Conservation (phyloP, 2,888 invertebrate species). For the Tenthredo mesomela region DNA sequence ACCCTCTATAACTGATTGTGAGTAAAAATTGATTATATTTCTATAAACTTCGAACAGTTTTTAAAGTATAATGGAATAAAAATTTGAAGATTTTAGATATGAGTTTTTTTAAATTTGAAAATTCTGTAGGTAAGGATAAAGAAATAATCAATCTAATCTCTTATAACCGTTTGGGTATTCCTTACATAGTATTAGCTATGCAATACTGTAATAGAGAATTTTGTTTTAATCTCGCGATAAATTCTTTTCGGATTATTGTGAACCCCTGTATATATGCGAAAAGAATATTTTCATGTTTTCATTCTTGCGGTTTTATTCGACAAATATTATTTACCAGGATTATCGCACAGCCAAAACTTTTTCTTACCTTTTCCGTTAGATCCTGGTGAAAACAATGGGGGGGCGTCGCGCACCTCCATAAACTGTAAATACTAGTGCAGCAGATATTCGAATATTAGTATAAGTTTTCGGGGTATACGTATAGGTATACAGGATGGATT, state of each 20-base stretch:
- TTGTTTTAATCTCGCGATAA: background rate
- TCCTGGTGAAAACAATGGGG: conserved; percentile 18
- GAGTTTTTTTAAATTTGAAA: too few relatives aligned
- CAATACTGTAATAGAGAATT: background rate
- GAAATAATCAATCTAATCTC: too few relatives aligned
- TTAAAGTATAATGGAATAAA: too few relatives aligned
- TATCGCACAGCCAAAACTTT: background rate
- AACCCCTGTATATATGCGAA: background rate
- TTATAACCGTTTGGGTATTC: too few relatives aligned
- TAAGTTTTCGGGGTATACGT: background rate
- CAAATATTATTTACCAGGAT: conserved; percentile 20
- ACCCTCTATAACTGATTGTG: background rate
- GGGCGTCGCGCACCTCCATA: conserved; percentile 29
- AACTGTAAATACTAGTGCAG: conserved; percentile 1
- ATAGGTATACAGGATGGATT: background rate
- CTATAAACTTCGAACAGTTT: too few relatives aligned
- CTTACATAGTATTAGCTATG: too few relatives aligned
- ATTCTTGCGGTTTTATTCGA: conserved; percentile 34
- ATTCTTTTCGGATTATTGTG: background rate
- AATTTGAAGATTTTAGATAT: too few relatives aligned
- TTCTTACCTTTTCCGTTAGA: background rate
- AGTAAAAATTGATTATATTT: background rate
- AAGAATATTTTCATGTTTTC: conserved; percentile 1
- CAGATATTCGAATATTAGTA: background rate
- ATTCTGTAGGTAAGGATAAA: too few relatives aligned